Percentiles rank a stretch among this genome's conserved stretches.
phyloP scores from a whole-genome alignment of 2,113 vertebrate species.

The Actenoides lindsayi region DNA sequence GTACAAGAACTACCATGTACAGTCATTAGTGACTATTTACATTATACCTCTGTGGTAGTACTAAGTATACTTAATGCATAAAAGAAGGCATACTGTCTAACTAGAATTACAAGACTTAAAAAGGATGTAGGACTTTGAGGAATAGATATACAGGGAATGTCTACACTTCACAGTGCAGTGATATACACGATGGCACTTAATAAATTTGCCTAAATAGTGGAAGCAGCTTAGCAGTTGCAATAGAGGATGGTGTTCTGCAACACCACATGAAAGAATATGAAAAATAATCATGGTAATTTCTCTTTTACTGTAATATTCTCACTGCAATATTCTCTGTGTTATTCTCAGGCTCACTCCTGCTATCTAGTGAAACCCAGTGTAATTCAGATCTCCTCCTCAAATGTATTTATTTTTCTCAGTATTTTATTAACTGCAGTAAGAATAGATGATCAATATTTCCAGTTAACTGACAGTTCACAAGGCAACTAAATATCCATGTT shows the following conservation, averaged over 20 bases:
- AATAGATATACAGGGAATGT: not conserved
- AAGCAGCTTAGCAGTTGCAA: not conserved
- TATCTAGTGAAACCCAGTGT: not conserved
- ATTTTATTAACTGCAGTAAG: not conserved
- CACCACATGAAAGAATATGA: not conserved
- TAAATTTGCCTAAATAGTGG: not conserved
- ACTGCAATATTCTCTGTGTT: too few relatives aligned
- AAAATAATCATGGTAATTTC: not conserved
- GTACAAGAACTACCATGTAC: not conserved
- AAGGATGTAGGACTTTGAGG: not conserved
- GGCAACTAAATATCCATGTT: not conserved
- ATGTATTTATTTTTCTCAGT: not conserved
- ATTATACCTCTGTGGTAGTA: not conserved
- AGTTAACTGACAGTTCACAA: not conserved
- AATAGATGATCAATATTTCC: not conserved
- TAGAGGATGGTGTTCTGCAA: not conserved
- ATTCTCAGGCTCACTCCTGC: not conserved
- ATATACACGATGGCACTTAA: not conserved
- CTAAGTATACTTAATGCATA: not conserved
- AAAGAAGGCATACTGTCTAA: not conserved
- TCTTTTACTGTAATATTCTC: not conserved
- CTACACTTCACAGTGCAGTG: not conserved
- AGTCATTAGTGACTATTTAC: not conserved
- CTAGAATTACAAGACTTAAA: not conserved
- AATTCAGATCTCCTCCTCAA: not conserved